Base-by-base conservation (phyloP, 2,113 vertebrate genomes). In the Ophthalmolycus amberensis region DNA sequence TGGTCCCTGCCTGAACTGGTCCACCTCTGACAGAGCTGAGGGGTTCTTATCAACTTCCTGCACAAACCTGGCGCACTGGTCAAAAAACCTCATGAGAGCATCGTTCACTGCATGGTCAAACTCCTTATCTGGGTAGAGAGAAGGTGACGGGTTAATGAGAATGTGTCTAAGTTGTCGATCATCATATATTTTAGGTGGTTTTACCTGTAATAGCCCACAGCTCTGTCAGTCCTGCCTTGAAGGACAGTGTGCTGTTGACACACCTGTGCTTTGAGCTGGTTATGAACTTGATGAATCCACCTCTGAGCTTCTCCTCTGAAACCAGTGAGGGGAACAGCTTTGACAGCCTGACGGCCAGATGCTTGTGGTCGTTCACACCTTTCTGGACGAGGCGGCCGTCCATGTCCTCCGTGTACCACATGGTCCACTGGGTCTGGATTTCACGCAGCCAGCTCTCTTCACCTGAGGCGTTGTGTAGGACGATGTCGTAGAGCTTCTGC, bases 201-300 rank as follows among this genome's bases (percentile, higher is more conserved):
- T 0, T 92, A 95, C 94, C 95, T 89, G 38, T 59, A 27, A 94
- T 84, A 1, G 3, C 0, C 85, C 94, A 94, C 70, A 82, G 77
- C 37, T 90, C 71, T 18, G 83, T 84, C 34, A 96, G 85, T 68
- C 93, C 97, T 1, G 91, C 88, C 48, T 95, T 94, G 85, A 99
- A 99, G 66, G 97, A 94, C 10, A 93, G 75, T 0, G 95, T 94
- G 93, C 98, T 99, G 91, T 98, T 97, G 68, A 97, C 86, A 89
- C 98, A 99, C 65, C 98, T 95, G 89, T 97, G 97, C 91, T 98
- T 98, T 40, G 97, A 98, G 93, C 98, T 99, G 84, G 96, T 98
- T 76, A 95, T 87, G 67, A 99, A 95, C 27, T 72, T 93, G 77
- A 98, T 86, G 72, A 92, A 89, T 79, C 94, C 93, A 8, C 73